Percentiles rank a stretch among this genome's conserved stretches.
Conservation (phyloP, 2,888 invertebrate species). For the Ophion obscuratus region DNA sequence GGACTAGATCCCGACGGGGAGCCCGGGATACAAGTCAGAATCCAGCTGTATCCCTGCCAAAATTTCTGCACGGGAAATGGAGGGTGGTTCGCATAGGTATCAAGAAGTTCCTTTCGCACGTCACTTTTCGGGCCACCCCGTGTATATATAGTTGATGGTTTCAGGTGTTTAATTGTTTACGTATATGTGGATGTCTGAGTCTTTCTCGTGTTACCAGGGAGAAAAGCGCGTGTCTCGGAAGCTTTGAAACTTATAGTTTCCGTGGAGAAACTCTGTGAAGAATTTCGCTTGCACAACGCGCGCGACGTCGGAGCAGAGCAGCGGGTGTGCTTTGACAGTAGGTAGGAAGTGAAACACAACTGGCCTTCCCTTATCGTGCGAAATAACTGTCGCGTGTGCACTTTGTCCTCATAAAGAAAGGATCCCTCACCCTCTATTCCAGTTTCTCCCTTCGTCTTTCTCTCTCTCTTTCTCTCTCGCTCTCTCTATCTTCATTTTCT, state of each 20-base stretch:
- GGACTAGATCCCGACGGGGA: too few relatives aligned
- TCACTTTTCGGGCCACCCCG: neutral
- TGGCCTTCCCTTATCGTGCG: conserved; percentile 22
- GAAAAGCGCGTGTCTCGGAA: conserved; percentile 6
- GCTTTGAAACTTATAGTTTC: neutral
- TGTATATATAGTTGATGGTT: too few relatives aligned
- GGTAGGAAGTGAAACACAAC: neutral
- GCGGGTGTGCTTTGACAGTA: neutral
- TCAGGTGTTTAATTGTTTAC: neutral
- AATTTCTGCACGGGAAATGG: too few relatives aligned
- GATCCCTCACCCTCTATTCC: neutral
- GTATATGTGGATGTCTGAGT: neutral
- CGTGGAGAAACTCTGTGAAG: conserved; percentile 13
- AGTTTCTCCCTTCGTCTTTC: neutral
- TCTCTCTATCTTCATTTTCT: neutral
- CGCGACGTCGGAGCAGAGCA: neutral
- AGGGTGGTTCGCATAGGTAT: neutral
- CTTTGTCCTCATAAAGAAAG: neutral
- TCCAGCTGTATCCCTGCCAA: too few relatives aligned
- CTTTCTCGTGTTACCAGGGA: neutral
- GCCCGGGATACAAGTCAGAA: too few relatives aligned
- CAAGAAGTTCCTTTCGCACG: neutral
- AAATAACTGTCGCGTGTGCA: conserved; percentile 37
- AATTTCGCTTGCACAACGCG: conserved; percentile 32
- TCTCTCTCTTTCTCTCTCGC: neutral